A percentile compares a stretch with the other conserved stretches of the same genome.
These are phyloP conservation scores for Ceuthmochares aereus DNA, from an alignment of 2,113 vertebrate species.

Conservation along the genomic window DNA sequence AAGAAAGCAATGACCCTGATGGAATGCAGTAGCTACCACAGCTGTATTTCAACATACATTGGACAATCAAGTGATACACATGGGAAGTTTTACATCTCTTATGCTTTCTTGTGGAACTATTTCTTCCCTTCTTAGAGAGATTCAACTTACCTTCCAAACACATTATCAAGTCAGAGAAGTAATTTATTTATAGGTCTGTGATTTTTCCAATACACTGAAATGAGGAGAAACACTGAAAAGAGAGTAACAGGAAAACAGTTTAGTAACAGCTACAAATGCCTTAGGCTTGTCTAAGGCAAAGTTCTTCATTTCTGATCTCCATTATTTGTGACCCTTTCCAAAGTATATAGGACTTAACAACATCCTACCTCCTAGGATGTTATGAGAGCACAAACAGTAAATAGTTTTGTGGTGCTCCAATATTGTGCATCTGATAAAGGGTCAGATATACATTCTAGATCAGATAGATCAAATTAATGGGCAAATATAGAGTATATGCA, in stretches of 20 bases:
- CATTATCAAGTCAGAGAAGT: background rate
- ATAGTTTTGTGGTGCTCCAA: background rate
- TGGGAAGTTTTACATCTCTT: background rate
- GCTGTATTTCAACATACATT: background rate
- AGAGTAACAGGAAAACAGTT: background rate
- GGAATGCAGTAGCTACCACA: slow-evolving; percentile 18
- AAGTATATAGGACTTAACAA: background rate
- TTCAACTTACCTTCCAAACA: background rate
- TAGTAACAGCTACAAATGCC: background rate
- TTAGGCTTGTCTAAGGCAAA: background rate
- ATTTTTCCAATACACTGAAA: background rate
- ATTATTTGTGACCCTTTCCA: background rate
- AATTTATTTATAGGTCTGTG: background rate
- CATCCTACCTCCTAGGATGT: background rate
- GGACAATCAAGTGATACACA: slow-evolving; percentile 28
- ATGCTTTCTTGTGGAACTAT: background rate
- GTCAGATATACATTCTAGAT: background rate
- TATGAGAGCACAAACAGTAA: background rate
- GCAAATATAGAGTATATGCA: background rate
- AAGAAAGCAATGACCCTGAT: slow-evolving; percentile 24
- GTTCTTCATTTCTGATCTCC: background rate
- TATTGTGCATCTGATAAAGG: background rate
- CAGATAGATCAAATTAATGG: background rate
- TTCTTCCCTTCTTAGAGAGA: background rate
- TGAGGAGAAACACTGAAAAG: background rate